These are phyloP conservation scores for Alitta virens DNA, from an alignment of 2,888 invertebrate species.

Conservation along the genomic window DNA sequence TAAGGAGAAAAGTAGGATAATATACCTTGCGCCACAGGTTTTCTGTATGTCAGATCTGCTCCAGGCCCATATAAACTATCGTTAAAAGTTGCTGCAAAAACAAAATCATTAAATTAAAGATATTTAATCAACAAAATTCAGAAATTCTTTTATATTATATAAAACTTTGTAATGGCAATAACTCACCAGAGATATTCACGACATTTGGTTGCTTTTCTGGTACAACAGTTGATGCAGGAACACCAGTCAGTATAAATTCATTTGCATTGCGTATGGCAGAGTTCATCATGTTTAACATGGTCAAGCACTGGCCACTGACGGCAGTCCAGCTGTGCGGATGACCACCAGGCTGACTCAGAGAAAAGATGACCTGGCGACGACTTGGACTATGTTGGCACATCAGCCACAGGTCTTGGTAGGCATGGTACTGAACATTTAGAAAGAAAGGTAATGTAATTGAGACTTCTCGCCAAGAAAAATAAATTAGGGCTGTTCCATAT, in stretches of 20 bases:
- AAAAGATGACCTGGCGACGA: constrained; percentile 68
- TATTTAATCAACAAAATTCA: no score
- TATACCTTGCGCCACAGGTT: background rate
- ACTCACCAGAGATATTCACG: background rate
- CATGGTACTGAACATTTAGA: constrained; percentile 76
- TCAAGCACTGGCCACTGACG: constrained; percentile 65
- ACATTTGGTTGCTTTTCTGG: constrained; percentile 3
- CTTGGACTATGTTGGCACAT: constrained; percentile 66
- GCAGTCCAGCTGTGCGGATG: constrained; percentile 86
- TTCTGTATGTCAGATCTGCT: constrained; percentile 4
- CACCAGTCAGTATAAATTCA: constrained; percentile 27
- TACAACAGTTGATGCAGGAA: background rate
- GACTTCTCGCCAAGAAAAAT: no score
- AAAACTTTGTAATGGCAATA: no score
- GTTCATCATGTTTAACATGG: constrained; percentile 67
- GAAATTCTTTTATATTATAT: no score
- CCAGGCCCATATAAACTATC: background rate
- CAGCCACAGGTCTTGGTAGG: constrained; percentile 71
- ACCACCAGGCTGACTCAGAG: constrained; percentile 60
- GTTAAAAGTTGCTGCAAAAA: background rate
- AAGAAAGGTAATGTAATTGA: no score
- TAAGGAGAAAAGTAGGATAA: no score
- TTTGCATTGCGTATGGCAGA: constrained; percentile 46
- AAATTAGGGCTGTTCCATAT: no score
- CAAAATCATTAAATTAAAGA: no score